Evolutionary conservation across 1,140 invertebrate species (phyloP).

Genomic region (Plutomurus gul): DNA sequence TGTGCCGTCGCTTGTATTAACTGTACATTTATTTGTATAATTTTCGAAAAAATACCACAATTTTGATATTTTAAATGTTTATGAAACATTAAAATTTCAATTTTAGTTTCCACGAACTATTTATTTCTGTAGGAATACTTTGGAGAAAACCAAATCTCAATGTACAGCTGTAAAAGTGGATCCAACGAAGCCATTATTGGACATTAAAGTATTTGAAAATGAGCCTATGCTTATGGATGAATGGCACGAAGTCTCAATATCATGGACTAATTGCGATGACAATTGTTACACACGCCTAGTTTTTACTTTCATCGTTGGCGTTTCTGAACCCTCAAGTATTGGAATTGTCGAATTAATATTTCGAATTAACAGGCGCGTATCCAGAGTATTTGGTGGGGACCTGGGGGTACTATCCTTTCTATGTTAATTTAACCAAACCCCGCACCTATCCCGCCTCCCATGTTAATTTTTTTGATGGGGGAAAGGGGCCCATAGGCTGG

Average conservation of each 20-base stretch:
- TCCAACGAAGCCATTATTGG: constrained; percentile 35
- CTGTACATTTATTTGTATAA: background rate
- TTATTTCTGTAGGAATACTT: background rate
- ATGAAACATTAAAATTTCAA: too few relatives aligned
- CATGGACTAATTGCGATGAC: constrained; percentile 51
- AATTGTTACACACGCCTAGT: constrained; percentile 38
- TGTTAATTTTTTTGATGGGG: too few relatives aligned
- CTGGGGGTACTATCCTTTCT: too few relatives aligned
- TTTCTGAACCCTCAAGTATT: constrained; percentile 33
- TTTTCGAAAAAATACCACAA: background rate
- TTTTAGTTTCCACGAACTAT: too few relatives aligned
- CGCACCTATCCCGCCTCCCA: too few relatives aligned
- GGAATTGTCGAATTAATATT: too few relatives aligned
- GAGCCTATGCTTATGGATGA: constrained; percentile 53
- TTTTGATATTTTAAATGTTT: background rate
- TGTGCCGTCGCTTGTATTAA: too few relatives aligned
- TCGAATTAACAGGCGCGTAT: too few relatives aligned
- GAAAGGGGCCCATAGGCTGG: too few relatives aligned
- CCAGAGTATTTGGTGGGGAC: too few relatives aligned
- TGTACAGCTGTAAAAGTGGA: constrained; percentile 37
- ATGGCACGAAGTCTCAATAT: constrained; percentile 52
- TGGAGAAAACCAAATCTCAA: background rate
- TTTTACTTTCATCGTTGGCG: background rate
- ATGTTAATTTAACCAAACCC: too few relatives aligned
- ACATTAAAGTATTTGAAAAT: constrained; percentile 39